Evolutionary conservation across 2,888 invertebrate genomes (phyloP).

Genomic region (Caradrina clavipalpis): DNA sequence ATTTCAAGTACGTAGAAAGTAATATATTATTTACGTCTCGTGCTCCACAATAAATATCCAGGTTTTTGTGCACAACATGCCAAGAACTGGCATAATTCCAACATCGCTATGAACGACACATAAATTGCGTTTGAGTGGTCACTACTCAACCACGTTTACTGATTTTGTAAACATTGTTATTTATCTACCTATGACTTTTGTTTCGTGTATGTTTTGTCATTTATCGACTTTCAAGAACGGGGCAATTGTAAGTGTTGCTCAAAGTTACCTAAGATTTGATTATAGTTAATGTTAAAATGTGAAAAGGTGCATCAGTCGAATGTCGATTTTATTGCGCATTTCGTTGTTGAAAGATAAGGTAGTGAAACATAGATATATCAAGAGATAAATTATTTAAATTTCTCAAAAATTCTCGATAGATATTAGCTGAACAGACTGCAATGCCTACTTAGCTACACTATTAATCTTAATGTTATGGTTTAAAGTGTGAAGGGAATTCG

Average conservation of each 20-base stretch:
- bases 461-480: background rate
- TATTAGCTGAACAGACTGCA: no score
- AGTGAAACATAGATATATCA: background rate
- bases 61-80: conserved; percentile 63
- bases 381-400: no score
- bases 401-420: no score
- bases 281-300: no score
- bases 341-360: background rate
- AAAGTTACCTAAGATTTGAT: background rate
- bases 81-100: conserved; percentile 75
- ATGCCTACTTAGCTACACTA: background rate
- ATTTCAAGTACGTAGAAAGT: conserved; percentile 26
- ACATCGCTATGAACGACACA: conserved; percentile 66
- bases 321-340: background rate
- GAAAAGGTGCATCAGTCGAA: background rate
- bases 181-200: conserved; percentile 43
- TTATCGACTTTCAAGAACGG: conserved; percentile 15
- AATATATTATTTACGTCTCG: conserved; percentile 43
- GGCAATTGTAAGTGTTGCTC: background rate
- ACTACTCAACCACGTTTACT: conserved; percentile 56
- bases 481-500: conserved; percentile 1
- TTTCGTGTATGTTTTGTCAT: conserved; percentile 8
- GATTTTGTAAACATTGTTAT: conserved; percentile 65
- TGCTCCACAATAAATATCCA: conserved; percentile 59
- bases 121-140: conserved; percentile 62